These are phyloP conservation scores for Denticeps clupeoides DNA, from an alignment of 2,797 vertebrate species.

Conservation along the genomic window DNA sequence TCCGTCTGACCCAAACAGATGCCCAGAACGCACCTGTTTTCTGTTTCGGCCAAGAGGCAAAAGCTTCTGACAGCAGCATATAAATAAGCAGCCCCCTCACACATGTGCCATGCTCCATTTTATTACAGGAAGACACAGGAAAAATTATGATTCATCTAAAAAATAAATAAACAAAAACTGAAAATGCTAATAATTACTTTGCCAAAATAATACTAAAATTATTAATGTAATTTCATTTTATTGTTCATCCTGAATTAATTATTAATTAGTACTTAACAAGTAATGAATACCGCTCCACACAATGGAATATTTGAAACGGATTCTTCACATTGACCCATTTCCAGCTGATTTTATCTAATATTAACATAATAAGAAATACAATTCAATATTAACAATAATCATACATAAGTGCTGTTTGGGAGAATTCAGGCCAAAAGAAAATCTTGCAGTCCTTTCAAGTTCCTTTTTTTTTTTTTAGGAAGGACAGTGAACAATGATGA, in stretches of 20 bases:
- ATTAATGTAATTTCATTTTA: no score
- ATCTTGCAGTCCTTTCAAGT: no score
- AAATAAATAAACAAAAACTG: slow-evolving; percentile 9
- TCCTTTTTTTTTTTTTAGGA: background rate
- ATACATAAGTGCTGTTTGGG: background rate
- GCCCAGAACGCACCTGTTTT: slow-evolving; percentile 20
- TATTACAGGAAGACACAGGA: background rate
- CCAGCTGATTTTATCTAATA: no score
- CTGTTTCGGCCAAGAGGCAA: slow-evolving; percentile 18
- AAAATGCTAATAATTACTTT: no score
- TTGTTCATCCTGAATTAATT: no score
- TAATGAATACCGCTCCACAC: no score
- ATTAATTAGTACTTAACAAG: no score
- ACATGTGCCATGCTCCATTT: slow-evolving; percentile 6
- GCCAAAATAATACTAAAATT: no score
- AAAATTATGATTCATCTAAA: slow-evolving; percentile 5
- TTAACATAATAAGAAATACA: no score
- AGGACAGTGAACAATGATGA: slow-evolving; percentile 6
- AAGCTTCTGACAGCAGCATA: slow-evolving; percentile 15
- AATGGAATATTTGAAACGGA: background rate
- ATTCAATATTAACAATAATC: no score
- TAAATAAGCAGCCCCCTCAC: background rate
- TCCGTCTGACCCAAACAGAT: slow-evolving; percentile 35
- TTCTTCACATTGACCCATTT: no score
- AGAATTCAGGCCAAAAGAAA: background rate